These are phyloP conservation scores for Peromyscus attwateri DNA, from an alignment of 2,797 vertebrate species.

Conservation along the genomic window DNA sequence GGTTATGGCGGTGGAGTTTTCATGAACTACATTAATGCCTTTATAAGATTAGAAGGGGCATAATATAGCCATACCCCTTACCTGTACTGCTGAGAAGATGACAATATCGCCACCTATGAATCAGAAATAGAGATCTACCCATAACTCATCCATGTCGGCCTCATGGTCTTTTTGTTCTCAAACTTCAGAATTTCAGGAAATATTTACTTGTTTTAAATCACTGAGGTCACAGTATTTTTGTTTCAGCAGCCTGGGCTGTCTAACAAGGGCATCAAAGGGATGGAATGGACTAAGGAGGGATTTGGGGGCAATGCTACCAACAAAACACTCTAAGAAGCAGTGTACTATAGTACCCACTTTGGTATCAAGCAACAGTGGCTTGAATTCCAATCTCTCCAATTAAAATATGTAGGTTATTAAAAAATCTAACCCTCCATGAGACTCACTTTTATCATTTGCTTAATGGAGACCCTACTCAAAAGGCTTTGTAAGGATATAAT, in stretches of 20 bases:
- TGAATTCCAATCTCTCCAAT: neutral
- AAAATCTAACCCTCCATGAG: conserved; percentile 52
- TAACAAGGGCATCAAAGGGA: neutral
- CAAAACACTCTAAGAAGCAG: neutral
- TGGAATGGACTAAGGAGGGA: no score
- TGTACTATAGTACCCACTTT: neutral
- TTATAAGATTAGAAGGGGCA: neutral
- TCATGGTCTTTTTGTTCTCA: neutral
- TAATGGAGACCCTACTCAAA: conserved; percentile 66
- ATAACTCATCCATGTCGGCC: neutral
- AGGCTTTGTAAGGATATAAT: conserved; percentile 72
- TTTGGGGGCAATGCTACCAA: neutral
- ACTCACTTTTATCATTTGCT: conserved; percentile 59
- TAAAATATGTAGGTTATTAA: conserved; percentile 41
- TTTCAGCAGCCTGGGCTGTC: neutral
- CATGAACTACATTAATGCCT: neutral
- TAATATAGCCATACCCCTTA: no score
- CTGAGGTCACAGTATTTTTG: no score
- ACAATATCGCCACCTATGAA: neutral
- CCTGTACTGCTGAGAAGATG: neutral
- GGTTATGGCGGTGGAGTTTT: accelerated
- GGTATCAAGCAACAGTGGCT: neutral
- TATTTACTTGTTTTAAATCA: neutral
- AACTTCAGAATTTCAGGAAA: neutral
- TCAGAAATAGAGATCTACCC: neutral